Evolutionary conservation across 2,797 vertebrate species (phyloP).

Genomic region (Capromys pilorides): DNA sequence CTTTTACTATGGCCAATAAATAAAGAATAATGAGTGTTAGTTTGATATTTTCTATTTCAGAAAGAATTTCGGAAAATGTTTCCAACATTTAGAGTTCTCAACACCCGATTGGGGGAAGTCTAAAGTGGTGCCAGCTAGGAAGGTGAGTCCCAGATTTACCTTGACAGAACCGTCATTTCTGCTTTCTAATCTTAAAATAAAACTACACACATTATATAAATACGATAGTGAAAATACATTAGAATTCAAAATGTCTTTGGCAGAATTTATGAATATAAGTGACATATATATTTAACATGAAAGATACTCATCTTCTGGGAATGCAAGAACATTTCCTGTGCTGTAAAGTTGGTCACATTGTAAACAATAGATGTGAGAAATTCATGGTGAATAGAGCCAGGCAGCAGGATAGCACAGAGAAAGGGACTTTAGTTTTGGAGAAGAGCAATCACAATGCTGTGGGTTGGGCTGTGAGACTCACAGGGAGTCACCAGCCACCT

Average conservation of each 20-base stretch:
- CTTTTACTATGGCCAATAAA: conserved; percentile 12
- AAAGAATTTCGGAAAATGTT: conserved; percentile 34
- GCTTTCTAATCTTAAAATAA: conserved; percentile 45
- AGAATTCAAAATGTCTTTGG: conserved; percentile 23
- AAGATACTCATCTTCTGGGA: conserved; percentile 19
- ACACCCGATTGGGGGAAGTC: background rate
- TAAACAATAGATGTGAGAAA: conserved; percentile 4
- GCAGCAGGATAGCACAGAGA: background rate
- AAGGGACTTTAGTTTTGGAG: background rate
- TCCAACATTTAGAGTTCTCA: background rate
- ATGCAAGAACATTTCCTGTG: background rate
- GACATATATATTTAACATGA: conserved; percentile 16
- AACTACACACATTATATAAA: background rate
- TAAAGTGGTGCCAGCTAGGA: background rate
- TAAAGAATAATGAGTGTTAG: background rate
- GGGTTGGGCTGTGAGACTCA: background rate
- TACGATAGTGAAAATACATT: background rate
- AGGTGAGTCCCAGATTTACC: background rate
- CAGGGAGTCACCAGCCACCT: background rate
- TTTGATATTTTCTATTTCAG: background rate
- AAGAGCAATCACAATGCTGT: background rate
- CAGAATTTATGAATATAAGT: background rate
- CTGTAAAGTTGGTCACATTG: background rate
- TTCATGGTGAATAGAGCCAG: background rate
- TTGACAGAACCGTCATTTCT: background rate